phyloP scores from a whole-genome alignment of 1,140 invertebrate genomes.

The Gonioctena quinquepunctata region DNA sequence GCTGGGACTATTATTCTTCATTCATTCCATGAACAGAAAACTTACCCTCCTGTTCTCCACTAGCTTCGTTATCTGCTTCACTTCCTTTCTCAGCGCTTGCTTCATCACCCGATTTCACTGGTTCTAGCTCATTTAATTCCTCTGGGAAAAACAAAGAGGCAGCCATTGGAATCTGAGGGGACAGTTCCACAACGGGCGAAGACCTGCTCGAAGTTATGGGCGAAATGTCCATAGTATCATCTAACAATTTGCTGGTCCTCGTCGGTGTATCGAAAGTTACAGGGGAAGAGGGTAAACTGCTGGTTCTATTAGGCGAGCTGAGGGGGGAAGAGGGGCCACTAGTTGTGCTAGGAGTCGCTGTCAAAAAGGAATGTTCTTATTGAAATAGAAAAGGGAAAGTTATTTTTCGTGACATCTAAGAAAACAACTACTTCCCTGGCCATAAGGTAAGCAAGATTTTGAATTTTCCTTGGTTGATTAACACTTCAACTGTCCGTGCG shows the following conservation, averaged over 20 bases:
- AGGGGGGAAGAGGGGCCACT: neutral
- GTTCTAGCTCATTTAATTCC: neutral
- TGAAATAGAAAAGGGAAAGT: too few relatives aligned
- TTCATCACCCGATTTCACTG: neutral
- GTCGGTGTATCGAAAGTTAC: conserved; percentile 53
- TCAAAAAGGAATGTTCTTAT: too few relatives aligned
- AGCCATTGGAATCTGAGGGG: neutral
- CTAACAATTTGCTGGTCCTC: conserved; percentile 59
- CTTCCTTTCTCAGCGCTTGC: neutral
- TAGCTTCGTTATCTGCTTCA: neutral
- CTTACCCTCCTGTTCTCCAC: too few relatives aligned
- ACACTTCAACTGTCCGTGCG: too few relatives aligned
- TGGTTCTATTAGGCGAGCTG: neutral
- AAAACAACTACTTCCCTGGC: too few relatives aligned
- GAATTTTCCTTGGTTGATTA: too few relatives aligned
- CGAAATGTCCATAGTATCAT: conserved; percentile 61
- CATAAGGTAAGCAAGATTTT: too few relatives aligned
- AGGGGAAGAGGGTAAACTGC: conserved; percentile 47
- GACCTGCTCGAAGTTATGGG: conserved; percentile 56
- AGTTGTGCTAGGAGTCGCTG: neutral
- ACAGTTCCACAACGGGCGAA: neutral
- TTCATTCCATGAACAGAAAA: too few relatives aligned
- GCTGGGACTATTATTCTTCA: too few relatives aligned
- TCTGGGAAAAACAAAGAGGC: neutral
- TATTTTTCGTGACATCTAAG: neutral